These are phyloP conservation scores for Motacilla alba DNA, from an alignment of 2,113 vertebrate genomes.

Conservation along the genomic window DNA sequence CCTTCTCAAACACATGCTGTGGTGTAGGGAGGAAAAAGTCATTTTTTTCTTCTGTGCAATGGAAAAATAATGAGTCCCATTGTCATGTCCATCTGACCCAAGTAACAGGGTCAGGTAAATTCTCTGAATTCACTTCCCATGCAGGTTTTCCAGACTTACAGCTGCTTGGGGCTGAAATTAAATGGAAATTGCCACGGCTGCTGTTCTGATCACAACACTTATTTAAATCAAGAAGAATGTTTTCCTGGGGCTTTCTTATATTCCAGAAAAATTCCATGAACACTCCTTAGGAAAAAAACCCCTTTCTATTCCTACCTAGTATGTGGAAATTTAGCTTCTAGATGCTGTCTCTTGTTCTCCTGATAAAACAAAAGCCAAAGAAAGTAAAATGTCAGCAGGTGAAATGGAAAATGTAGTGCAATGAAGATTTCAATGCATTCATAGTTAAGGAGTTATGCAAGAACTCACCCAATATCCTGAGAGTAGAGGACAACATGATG, in stretches of 20 bases:
- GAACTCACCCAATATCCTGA: background rate
- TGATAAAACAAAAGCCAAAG: background rate
- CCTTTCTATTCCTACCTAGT: background rate
- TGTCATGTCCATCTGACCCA: background rate
- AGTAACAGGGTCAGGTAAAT: background rate
- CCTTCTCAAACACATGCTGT: accelerated
- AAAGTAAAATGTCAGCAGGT: background rate
- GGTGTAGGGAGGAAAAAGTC: background rate
- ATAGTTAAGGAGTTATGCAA: background rate
- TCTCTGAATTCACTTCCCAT: background rate
- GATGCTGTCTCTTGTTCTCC: background rate
- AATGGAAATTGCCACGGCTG: background rate
- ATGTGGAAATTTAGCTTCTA: background rate
- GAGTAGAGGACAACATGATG: background rate
- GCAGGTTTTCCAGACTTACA: background rate
- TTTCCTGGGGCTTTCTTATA: background rate
- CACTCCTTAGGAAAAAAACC: background rate
- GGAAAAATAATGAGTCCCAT: background rate
- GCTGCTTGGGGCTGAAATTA: background rate
- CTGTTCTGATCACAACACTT: background rate
- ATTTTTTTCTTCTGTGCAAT: background rate
- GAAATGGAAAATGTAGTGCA: background rate
- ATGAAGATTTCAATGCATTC: background rate
- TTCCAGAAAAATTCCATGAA: background rate
- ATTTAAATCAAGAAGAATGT: background rate